Percentiles rank a stretch among this genome's conserved stretches.
These are phyloP conservation scores for Seladonia tumulorum DNA, from an alignment of 2,888 invertebrate species.

Conservation along the genomic window DNA sequence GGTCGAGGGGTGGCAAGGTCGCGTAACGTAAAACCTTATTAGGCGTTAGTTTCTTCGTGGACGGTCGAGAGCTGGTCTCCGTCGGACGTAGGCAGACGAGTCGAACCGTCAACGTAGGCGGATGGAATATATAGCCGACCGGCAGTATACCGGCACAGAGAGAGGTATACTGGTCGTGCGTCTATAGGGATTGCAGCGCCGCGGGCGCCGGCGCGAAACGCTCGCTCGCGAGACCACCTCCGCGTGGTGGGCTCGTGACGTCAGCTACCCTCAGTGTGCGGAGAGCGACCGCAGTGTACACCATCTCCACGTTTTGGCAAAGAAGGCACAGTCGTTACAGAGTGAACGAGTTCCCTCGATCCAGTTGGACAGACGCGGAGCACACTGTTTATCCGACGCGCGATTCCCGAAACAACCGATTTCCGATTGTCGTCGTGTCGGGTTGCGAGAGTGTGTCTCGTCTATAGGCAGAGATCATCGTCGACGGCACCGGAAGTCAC, in stretches of 20 bases:
- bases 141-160: slow-evolving; percentile 64
- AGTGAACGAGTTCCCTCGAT: slow-evolving; percentile 62
- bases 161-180: slow-evolving; percentile 62
- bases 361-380: slow-evolving; percentile 55
- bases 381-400: slow-evolving; percentile 32
- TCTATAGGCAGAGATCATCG: slow-evolving; percentile 3
- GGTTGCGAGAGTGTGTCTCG: neutral
- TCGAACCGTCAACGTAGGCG: slow-evolving; percentile 57
- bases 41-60: slow-evolving; percentile 71
- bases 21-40: slow-evolving; percentile 74
- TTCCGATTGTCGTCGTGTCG: neutral
- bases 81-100: slow-evolving; percentile 63
- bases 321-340: slow-evolving; percentile 68
- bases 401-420: neutral
- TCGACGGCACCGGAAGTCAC: neutral
- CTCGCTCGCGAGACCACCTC: slow-evolving; percentile 81
- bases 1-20: slow-evolving; percentile 48
- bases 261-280: slow-evolving; percentile 83
- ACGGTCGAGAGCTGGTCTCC: slow-evolving; percentile 68
- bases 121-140: slow-evolving; percentile 52
- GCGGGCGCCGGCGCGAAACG: slow-evolving; percentile 81
- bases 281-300: slow-evolving; percentile 83
- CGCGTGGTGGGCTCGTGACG: slow-evolving; percentile 83
- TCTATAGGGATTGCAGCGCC: slow-evolving; percentile 75
- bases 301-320: slow-evolving; percentile 78